These are phyloP conservation scores for Platyscapa corneri DNA, from an alignment of 1,140 invertebrate genomes.

Conservation along the genomic window DNA sequence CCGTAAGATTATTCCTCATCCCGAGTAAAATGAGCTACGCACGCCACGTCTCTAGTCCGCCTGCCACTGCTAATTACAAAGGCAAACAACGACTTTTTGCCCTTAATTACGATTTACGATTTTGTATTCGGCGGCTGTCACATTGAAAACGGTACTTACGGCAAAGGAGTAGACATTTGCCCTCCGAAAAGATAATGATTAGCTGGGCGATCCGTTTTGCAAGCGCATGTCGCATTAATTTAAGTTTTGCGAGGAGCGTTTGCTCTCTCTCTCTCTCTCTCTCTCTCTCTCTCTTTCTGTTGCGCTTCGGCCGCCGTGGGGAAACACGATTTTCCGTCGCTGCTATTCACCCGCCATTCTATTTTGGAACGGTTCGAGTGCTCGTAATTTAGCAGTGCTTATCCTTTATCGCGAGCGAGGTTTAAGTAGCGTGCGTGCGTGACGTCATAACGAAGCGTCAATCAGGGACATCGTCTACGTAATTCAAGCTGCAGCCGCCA, in stretches of 20 bases:
- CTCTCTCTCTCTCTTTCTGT: too few relatives aligned
- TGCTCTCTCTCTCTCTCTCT: too few relatives aligned
- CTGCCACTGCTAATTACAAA: slow-evolving; percentile 1
- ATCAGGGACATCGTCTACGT: slow-evolving; percentile 73
- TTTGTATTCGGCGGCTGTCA: neutral
- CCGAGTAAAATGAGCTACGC: neutral
- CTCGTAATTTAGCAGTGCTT: slow-evolving; percentile 59
- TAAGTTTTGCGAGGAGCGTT: neutral
- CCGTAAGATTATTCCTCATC: slow-evolving; percentile 9
- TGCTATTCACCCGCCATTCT: slow-evolving; percentile 50
- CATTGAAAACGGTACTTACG: neutral
- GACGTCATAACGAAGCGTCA: slow-evolving; percentile 74
- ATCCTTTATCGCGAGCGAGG: slow-evolving; percentile 65
- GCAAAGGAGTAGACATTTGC: neutral
- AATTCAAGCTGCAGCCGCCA: slow-evolving; percentile 69
- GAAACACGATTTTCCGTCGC: neutral
- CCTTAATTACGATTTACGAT: slow-evolving; percentile 57
- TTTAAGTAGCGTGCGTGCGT: slow-evolving; percentile 60
- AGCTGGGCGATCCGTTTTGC: too few relatives aligned
- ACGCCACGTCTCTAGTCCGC: neutral
- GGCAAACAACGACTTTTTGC: slow-evolving; percentile 37
- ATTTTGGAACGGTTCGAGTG: neutral
- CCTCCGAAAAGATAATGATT: too few relatives aligned
- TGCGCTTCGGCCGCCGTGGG: neutral
- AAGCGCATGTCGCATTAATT: neutral